Percentiles rank a stretch among this genome's conserved stretches.
phyloP scores from a whole-genome alignment of 2,888 invertebrate genomes.

The Torymus aiolomorphi region DNA sequence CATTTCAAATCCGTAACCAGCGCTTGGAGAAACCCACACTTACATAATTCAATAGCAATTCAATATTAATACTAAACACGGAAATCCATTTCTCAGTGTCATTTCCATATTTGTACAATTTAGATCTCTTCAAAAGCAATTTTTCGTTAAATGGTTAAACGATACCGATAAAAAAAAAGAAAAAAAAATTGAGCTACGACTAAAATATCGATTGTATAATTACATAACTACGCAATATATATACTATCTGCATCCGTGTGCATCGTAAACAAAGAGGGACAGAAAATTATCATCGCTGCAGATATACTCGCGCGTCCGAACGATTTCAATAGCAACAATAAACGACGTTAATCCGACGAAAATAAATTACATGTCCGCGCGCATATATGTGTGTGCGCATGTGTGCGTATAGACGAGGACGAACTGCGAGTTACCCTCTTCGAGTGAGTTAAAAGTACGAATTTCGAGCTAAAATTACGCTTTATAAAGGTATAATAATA shows the following conservation, averaged over 20 bases:
- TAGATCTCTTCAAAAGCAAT: background rate
- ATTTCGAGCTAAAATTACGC: conserved; percentile 36
- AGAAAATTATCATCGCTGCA: background rate
- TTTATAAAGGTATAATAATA: conserved; percentile 14
- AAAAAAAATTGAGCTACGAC: conserved; percentile 2
- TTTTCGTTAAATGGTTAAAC: conserved; percentile 19
- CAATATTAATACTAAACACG: too few relatives aligned
- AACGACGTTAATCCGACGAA: background rate
- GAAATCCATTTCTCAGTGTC: background rate
- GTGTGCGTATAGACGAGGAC: background rate
- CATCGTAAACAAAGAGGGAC: conserved; percentile 8
- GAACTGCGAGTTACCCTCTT: conserved; percentile 6
- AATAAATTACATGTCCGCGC: background rate
- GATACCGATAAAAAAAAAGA: conserved; percentile 25
- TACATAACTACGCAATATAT: background rate
- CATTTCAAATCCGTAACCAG: too few relatives aligned
- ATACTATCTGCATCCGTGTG: conserved; percentile 13
- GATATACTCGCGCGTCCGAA: conserved; percentile 5
- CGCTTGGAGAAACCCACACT: too few relatives aligned
- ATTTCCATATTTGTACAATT: conserved; percentile 10
- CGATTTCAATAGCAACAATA: conserved; percentile 8
- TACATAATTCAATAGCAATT: too few relatives aligned
- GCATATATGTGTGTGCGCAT: too few relatives aligned
- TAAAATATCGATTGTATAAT: conserved; percentile 23
- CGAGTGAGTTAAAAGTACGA: conserved; percentile 24